Percentiles rank a stretch among this genome's conserved stretches.
phyloP scores from a whole-genome alignment of 2,113 vertebrate genomes.

The Prietella phreatophila region DNA sequence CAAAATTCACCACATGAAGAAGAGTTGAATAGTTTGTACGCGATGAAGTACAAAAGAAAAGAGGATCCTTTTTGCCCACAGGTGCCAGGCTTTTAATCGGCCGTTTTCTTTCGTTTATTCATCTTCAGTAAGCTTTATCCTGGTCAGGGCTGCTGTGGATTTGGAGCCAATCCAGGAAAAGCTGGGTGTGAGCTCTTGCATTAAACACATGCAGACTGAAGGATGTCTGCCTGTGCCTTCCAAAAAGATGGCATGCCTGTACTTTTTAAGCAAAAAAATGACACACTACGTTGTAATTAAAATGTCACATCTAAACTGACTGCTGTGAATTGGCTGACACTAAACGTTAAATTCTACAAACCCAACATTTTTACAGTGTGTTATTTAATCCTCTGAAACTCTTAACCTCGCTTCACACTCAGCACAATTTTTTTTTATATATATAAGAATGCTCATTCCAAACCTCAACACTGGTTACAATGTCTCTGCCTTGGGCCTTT shows the following conservation, averaged over 20 bases:
- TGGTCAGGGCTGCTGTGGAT: background rate
- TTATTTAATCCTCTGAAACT: slow-evolving; percentile 13
- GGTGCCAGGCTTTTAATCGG: background rate
- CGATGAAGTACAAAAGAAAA: background rate
- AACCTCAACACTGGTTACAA: slow-evolving; percentile 54
- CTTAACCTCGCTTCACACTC: slow-evolving; percentile 14
- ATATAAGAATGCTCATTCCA: slow-evolving; percentile 24
- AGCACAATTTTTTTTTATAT: slow-evolving; percentile 19
- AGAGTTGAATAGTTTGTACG: background rate
- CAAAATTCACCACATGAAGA: slow-evolving; percentile 30
- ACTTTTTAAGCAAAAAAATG: slow-evolving; percentile 2
- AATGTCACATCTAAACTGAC: slow-evolving; percentile 14
- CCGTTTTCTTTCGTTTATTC: background rate
- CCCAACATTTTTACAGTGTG: slow-evolving; percentile 17
- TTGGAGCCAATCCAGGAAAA: background rate
- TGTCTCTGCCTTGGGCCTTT: slow-evolving; percentile 30
- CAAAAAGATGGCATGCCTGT: background rate
- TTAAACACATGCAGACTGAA: background rate
- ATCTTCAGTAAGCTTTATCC: too few relatives aligned
- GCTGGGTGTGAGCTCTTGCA: background rate
- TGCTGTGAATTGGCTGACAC: background rate
- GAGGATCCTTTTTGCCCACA: background rate
- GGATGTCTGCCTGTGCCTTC: background rate
- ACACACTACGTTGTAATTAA: background rate
- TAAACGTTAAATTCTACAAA: slow-evolving; percentile 9